Evolutionary conservation across 2,113 vertebrate genomes (phyloP), one percentile per base, ranked within the genome.

Genomic region (Axis porcinus): DNA sequence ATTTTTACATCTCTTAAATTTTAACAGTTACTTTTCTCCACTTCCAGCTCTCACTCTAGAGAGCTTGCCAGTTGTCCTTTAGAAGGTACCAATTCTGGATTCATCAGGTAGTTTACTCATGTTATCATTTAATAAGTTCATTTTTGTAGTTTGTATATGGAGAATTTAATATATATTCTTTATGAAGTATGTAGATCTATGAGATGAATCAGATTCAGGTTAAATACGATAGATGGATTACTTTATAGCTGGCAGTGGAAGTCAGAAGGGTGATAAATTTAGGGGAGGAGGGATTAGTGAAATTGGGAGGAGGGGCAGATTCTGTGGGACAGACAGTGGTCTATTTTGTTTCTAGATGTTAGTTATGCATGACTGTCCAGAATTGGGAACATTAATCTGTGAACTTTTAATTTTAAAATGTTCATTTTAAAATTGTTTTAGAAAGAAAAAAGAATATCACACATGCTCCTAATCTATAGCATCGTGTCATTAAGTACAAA

Each of bases 401-500:
- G 33, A 57, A 52, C 2, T 83, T 81, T 76, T 58, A 30, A 52
- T 78, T 57, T 79, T 5, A 47, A 30, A 52, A 57, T 36, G 1
- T 30, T 11, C 55, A n/a, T 28, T 82, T 81, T 64, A 28, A 70
- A 43, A 16, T 33, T 36, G 33, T 74, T 57, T 67, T 43, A 50
- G 25, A 13, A 83, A 30, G 3, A n/a, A 70, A 93, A 83, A 11
- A 3, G 5, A 62, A 16, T 25, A 88, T 9, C 19, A 25, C 23
- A 30, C 13, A 17, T 28, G 47, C 3, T 25, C 8, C 1, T 30
- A 23, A 76, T 81, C 36, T 7, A 2, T 7, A 10, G 21, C 12
- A 8, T 27, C 6, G 3, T 7, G 62, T 36, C 30, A 70, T 2
- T 4, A 13, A 10, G 2, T 5, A 2, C 13, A 21, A 21, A 57